phyloP scores from a whole-genome alignment of 2,888 invertebrate species.

The Zeuzera pyrina region DNA sequence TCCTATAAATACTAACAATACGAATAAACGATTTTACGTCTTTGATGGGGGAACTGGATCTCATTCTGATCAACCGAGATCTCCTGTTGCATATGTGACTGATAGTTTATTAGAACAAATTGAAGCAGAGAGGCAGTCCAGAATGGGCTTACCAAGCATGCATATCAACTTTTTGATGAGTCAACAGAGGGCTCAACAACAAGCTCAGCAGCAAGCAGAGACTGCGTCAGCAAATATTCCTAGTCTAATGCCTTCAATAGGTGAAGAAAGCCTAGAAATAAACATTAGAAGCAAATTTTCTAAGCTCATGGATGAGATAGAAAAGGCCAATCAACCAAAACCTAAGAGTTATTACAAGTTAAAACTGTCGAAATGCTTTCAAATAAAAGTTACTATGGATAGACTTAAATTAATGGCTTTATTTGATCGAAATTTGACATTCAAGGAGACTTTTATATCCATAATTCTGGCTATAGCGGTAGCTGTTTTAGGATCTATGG shows the following conservation, averaged over 20 bases:
- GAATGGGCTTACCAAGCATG: slow-evolving; percentile 66
- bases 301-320: slow-evolving; percentile 70
- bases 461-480: slow-evolving; percentile 89
- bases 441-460: slow-evolving; percentile 86
- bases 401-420: slow-evolving; percentile 92
- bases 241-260: slow-evolving; percentile 65
- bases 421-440: slow-evolving; percentile 91
- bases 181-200: slow-evolving; percentile 49
- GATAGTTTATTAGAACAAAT: slow-evolving; percentile 65
- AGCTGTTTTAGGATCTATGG: slow-evolving; percentile 86
- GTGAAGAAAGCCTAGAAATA: slow-evolving; percentile 70
- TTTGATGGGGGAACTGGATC: slow-evolving; percentile 57
- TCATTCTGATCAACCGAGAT: slow-evolving; percentile 52
- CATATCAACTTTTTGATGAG: slow-evolving; percentile 63
- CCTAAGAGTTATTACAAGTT: slow-evolving; percentile 82
- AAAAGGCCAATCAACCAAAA: slow-evolving; percentile 68
- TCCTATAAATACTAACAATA: slow-evolving; percentile 53
- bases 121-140: slow-evolving; percentile 57
- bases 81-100: slow-evolving; percentile 61
- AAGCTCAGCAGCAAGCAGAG: slow-evolving; percentile 40
- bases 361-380: slow-evolving; percentile 75
- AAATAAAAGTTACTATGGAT: slow-evolving; percentile 91
- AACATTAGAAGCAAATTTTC: slow-evolving; percentile 70
- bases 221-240: slow-evolving; percentile 45
- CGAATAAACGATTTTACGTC: slow-evolving; percentile 61